phyloP scores from a whole-genome alignment of 2,113 vertebrate genomes.

The Eonycteris spelaea region DNA sequence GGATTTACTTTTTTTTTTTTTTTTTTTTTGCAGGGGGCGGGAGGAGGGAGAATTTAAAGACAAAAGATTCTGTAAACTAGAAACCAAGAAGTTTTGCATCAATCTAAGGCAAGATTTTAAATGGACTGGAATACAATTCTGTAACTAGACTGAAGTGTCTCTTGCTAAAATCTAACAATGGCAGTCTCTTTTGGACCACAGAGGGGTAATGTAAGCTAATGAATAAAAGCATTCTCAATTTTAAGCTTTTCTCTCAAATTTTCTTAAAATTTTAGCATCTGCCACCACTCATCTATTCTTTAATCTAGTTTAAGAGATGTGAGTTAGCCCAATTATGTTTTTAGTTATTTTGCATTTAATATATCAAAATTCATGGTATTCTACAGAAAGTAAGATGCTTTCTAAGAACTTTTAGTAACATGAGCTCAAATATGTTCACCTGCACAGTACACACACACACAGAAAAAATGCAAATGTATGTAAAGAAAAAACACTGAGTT shows the following conservation, averaged over 20 bases:
- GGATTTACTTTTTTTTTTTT: neutral
- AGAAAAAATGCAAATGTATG: neutral
- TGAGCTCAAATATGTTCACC: neutral
- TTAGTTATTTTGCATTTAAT: constrained; percentile 8
- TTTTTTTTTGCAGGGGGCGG: neutral
- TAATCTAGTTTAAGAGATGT: neutral
- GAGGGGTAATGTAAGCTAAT: neutral
- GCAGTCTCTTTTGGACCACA: neutral
- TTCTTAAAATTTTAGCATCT: constrained; percentile 5
- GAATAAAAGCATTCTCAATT: neutral
- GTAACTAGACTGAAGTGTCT: neutral
- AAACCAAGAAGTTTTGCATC: neutral
- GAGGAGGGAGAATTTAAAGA: neutral
- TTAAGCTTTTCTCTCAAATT: constrained; percentile 39
- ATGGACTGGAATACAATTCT: neutral
- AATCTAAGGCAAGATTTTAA: neutral
- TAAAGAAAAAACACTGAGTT: neutral
- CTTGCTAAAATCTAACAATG: neutral
- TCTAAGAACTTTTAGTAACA: neutral
- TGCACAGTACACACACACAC: neutral
- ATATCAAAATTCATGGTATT: neutral
- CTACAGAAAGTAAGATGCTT: neutral
- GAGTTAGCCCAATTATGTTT: neutral
- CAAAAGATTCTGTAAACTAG: neutral
- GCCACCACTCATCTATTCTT: neutral